A percentile compares a stretch with the other conserved stretches of the same genome.
Evolutionary conservation across 1,140 invertebrate genomes (phyloP).

Genomic region (Helicoverpa armigera): DNA sequence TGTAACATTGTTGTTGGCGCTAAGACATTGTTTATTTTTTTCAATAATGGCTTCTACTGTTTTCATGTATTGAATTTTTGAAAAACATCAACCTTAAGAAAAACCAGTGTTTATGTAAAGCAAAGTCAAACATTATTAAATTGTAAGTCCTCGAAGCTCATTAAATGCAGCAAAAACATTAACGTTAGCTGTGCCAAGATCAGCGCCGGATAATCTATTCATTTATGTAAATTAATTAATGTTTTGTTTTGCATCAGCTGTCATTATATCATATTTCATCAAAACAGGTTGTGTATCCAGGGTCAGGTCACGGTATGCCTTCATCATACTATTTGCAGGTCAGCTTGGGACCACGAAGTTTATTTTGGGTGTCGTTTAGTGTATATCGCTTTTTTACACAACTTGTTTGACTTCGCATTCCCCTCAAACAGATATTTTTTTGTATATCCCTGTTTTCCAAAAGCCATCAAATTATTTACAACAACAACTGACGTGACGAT

Average conservation of each 20-base stretch:
- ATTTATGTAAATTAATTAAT: slow-evolving; percentile 14
- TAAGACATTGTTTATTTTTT: background rate
- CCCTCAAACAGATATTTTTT: background rate
- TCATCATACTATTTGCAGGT: slow-evolving; percentile 7
- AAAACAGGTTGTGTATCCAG: slow-evolving; percentile 38
- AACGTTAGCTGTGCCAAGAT: background rate
- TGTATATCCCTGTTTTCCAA: background rate
- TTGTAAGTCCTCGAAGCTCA: background rate
- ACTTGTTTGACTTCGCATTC: background rate
- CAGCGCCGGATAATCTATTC: slow-evolving; percentile 23
- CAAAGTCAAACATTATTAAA: background rate
- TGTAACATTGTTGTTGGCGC: background rate
- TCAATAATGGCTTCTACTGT: background rate
- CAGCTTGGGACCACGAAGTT: background rate
- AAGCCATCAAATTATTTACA: background rate
- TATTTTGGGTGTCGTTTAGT: background rate
- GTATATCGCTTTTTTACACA: background rate
- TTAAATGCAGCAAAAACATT: slow-evolving; percentile 13
- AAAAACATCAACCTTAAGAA: background rate
- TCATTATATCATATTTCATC: slow-evolving; percentile 32
- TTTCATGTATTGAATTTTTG: background rate
- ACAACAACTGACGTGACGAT: background rate
- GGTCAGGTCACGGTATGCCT: background rate
- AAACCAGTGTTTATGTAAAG: background rate
- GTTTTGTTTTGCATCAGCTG: background rate